Evolutionary conservation across 2,797 vertebrate species (phyloP), one percentile per base, ranked within the genome.

Genomic region (Mareca strepera): DNA sequence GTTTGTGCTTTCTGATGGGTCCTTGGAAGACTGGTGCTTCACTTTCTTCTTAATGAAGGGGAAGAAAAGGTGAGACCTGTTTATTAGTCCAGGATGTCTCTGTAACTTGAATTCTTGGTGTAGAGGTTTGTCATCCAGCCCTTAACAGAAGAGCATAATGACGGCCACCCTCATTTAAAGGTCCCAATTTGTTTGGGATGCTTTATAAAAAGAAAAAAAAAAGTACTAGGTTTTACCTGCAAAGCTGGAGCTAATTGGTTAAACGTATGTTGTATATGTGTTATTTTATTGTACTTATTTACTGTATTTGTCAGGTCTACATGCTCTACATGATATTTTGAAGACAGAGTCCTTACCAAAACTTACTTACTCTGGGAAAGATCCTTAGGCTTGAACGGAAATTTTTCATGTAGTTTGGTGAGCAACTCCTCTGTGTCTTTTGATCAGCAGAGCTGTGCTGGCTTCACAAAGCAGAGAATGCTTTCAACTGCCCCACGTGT

Each of bases 1-100:
- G 72, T 96, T 97, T 93, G 92, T 89, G 88, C 88, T 97, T 96
- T 83, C 87, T 76, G 39, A 11, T 82, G 92, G 87, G 39, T 83
- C 77, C 73, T 75, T 1, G 3, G 56, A 94, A 94, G 88, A 62
- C 83, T 52, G 52, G 33, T 69, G 14, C 41, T 67, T 95, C 92
- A 84, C 93, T 91, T 69, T 93, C 2, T 88, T 87, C 77, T 74
- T 88, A 63, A 80, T 4, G 18, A 84, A 82, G 83, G 69, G 70
- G 68, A 69, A 56, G 52, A 68, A 92, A 81, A 93, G 76, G 69
- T 91, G 95, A 88, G 63, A 91, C 35, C 56, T 78, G 29, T 89
- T 85, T 67, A 39, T 9, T 64, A 16, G 33, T 46, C 59, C 55
- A 39, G 46, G 59, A 37, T 67, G 46, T 64, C 55, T 78, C 76